Base-by-base conservation (phyloP, 2,113 vertebrate genomes). In the Lophura nycthemera region DNA sequence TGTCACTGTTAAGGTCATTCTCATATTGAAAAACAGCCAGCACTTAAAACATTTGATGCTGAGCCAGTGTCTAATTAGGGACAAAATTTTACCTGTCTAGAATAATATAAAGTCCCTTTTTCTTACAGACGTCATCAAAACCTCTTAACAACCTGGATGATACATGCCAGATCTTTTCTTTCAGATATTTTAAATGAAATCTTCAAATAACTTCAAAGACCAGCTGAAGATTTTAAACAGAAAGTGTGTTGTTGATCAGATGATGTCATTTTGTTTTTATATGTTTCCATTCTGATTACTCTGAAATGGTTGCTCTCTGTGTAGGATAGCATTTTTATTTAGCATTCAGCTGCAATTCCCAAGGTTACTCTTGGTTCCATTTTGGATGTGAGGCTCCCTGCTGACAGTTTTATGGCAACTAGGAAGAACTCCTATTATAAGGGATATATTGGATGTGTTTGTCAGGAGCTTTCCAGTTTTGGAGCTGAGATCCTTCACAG, bases 351-450 rank as follows among this genome's bases (percentile, higher is more conserved):
- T 93, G 83, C 54, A 79, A 36, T 17, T 80, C 70, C 34, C 79
- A 69, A 86, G 45, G 76, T 84, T 79, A 50, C 17, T 77, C 66
- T 71, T 85, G 10, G 3, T 30, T 42, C n/a, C 59, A 52, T 90
- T 91, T 84, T 86, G 43, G 20, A 93, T 92, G 40, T 24, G 30
- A 76, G 67, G 80, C 15, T 83, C 74, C 61, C 45, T 32, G 36
- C 70, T 59, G 81, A 81, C 57, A 66, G 60, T 77, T 81, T 71
- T 36, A 90, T 34, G 83, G 73, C 27, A 86, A 74, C 13, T 32
- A 38, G 57, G 60, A 92, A 77, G 67, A 47, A 38, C 32, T 86
- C 66, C 57, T 92, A 32, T 94, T 94, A 94, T 92, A 89, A 91
- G 74, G 74, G 32, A 82, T 88, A 67, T 22, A 54, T 63, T 86